Evolutionary conservation across 1,140 invertebrate genomes (phyloP).

Genomic region (Coenobita brevimanus): DNA sequence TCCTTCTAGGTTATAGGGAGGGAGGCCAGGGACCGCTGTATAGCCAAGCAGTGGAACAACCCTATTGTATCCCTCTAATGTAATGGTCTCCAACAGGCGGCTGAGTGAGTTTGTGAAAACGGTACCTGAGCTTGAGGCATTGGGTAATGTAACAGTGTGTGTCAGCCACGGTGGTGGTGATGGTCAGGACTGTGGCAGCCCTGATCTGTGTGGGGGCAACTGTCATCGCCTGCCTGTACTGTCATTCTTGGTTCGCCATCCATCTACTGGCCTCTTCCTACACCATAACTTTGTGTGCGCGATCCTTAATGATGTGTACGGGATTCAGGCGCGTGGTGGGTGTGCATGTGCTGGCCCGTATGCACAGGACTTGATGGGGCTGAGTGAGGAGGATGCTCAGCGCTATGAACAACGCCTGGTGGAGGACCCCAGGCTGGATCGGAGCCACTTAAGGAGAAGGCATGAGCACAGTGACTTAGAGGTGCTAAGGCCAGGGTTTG

Average conservation of each 20-base stretch:
- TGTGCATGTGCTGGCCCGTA: slow-evolving; percentile 90
- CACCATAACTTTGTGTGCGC: slow-evolving; percentile 94
- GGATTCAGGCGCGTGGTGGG: slow-evolving; percentile 90
- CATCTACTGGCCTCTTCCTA: slow-evolving; percentile 82
- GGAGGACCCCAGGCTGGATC: slow-evolving; percentile 80
- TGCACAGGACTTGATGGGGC: slow-evolving; percentile 88
- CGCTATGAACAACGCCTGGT: slow-evolving; percentile 85
- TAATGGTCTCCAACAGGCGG: too few species aligned
- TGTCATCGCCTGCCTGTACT: slow-evolving; percentile 86
- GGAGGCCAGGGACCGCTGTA: too few species aligned
- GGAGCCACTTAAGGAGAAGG: slow-evolving; percentile 77
- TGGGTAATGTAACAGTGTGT: slow-evolving; percentile 79
- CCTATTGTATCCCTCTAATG: too few species aligned
- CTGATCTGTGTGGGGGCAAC: slow-evolving; percentile 71
- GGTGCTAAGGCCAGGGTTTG: slow-evolving; percentile 89
- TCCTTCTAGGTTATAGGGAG: too few species aligned
- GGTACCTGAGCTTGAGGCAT: slow-evolving; percentile 82
- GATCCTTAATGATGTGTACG: slow-evolving; percentile 92
- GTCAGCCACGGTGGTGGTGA: too few species aligned
- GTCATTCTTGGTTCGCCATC: slow-evolving; percentile 89
- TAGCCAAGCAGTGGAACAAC: too few species aligned
- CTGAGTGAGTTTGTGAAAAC: slow-evolving; percentile 76
- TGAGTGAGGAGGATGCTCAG: slow-evolving; percentile 83
- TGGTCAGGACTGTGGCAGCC: too few species aligned
- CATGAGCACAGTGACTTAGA: slow-evolving; percentile 81